Percentiles rank a stretch among this genome's conserved stretches.
These are phyloP conservation scores for Strongylocentrotus purpuratus DNA, from an alignment of 35 echinoderm and acorn worm genomes.

Conservation along the genomic window DNA sequence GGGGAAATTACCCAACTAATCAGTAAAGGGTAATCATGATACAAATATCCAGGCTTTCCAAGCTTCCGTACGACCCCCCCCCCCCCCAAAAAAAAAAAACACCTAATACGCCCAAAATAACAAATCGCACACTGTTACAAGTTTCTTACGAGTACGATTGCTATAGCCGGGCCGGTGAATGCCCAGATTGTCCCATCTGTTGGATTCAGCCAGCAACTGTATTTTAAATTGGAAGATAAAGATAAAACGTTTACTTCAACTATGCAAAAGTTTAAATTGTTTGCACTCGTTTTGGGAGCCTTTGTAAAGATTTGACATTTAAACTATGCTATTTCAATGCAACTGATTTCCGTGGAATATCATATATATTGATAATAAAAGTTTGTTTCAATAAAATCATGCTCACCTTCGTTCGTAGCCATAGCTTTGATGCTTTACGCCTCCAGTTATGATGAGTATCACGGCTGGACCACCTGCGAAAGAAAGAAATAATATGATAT, in stretches of 20 bases:
- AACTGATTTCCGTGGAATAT: not conserved
- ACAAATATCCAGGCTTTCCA: no score
- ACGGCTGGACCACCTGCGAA: not conserved
- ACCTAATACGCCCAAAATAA: no score
- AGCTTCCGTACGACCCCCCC: no score
- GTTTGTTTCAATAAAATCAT: not conserved
- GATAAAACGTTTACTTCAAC: not conserved
- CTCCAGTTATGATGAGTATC: not conserved
- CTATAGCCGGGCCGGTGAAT: not conserved
- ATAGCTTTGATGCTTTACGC: not conserved
- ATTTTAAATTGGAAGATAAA: not conserved
- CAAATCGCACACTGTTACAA: no score
- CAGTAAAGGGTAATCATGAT: no score
- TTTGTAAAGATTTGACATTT: no score
- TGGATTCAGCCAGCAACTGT: not conserved
- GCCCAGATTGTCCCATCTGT: not conserved
- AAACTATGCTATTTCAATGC: no score
- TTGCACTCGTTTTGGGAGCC: no score
- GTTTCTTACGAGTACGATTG: not conserved
- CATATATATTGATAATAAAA: not conserved
- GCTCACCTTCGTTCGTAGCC: not conserved
- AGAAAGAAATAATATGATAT: not conserved
- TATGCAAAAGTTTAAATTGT: no score
- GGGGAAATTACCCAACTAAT: no score
- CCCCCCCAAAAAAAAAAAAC: no score